phyloP scores from a whole-genome alignment of 2,113 vertebrate species.

The Rhodinocichla rosea region DNA sequence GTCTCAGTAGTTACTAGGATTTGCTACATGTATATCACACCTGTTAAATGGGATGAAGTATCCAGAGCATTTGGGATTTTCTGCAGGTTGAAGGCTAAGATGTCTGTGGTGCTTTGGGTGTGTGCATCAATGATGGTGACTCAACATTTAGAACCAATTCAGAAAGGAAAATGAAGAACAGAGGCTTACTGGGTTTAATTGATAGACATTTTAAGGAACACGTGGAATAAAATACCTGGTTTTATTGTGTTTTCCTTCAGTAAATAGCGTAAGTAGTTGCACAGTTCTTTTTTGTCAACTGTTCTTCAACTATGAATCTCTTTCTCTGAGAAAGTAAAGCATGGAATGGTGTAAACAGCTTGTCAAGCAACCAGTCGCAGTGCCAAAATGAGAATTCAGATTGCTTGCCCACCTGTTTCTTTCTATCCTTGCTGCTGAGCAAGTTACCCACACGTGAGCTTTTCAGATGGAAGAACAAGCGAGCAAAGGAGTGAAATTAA shows the following conservation, averaged over 20 bases:
- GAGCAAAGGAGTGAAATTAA: neutral
- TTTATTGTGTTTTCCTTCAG: neutral
- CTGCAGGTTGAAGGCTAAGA: neutral
- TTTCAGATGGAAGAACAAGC: neutral
- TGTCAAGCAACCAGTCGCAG: slow-evolving; percentile 1
- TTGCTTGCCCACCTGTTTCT: slow-evolving; percentile 17
- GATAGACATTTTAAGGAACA: neutral
- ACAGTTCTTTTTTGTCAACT: neutral
- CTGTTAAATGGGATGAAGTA: neutral
- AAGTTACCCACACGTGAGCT: neutral
- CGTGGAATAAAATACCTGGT: neutral
- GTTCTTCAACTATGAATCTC: neutral
- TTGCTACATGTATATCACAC: neutral
- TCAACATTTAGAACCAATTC: neutral
- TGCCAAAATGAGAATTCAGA: slow-evolving; percentile 27
- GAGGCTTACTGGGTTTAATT: neutral
- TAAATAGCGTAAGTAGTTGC: neutral
- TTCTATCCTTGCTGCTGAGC: neutral
- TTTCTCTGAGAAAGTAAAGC: neutral
- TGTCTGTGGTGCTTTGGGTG: neutral
- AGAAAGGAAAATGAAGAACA: neutral
- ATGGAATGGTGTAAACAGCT: neutral
- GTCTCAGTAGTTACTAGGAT: neutral
- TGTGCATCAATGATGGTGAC: neutral
- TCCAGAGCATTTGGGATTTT: neutral